These are phyloP conservation scores for Poecilia wingei DNA, from an alignment of 2,797 vertebrate species.

Conservation along the genomic window DNA sequence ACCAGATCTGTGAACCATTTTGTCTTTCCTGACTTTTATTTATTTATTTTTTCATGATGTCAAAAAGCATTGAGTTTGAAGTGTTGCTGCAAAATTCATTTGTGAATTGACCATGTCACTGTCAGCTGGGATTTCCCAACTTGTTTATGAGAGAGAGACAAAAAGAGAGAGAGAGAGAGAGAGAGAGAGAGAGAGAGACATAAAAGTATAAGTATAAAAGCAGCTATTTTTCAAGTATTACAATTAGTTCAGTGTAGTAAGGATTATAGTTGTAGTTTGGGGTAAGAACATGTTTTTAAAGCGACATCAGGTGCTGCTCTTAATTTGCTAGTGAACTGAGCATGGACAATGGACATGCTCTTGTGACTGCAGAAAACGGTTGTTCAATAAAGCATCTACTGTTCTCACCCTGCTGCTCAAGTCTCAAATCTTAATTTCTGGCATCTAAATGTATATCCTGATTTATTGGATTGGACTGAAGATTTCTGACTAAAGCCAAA, in stretches of 20 bases:
- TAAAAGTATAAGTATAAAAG: too few relatives aligned
- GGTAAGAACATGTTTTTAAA: neutral
- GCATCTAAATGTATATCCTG: neutral
- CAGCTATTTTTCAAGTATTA: neutral
- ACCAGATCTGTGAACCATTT: neutral
- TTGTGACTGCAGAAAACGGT: neutral
- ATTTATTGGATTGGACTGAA: too few relatives aligned
- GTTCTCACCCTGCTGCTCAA: neutral
- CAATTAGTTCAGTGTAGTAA: neutral
- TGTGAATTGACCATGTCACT: too few relatives aligned
- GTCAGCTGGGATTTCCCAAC: too few relatives aligned
- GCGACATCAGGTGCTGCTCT: neutral
- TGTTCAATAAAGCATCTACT: neutral
- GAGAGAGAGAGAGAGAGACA: too few relatives aligned
- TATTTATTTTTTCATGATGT: too few relatives aligned
- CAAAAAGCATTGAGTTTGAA: too few relatives aligned
- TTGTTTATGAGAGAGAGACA: too few relatives aligned
- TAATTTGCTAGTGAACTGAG: too few relatives aligned
- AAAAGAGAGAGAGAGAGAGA: too few relatives aligned
- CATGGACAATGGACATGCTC: neutral
- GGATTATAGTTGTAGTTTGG: neutral
- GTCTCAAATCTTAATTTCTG: neutral
- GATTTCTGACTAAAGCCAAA: neutral
- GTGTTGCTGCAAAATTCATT: too few relatives aligned
- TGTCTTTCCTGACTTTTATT: neutral